phyloP scores from a whole-genome alignment of 2,113 vertebrate species.

The Furnarius figulus region DNA sequence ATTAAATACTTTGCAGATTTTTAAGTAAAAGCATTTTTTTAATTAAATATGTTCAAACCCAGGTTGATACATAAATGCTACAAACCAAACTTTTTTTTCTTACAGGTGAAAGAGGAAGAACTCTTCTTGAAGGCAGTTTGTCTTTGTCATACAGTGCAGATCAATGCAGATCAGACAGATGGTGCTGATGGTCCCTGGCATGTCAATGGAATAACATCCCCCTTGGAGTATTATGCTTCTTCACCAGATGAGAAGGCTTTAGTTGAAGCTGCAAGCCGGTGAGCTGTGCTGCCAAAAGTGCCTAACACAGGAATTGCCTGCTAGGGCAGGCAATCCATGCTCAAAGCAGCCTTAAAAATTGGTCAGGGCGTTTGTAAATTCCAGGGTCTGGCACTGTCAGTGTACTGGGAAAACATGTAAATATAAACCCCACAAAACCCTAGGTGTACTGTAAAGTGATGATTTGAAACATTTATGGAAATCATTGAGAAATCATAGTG shows the following conservation, averaged over 20 bases:
- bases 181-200: constrained; percentile 81
- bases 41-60: neutral
- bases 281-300: neutral
- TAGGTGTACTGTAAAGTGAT: neutral
- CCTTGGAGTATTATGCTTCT: constrained; percentile 94
- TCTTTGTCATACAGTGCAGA: constrained; percentile 96
- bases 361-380: neutral
- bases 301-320: neutral
- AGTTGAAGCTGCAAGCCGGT: constrained; percentile 95
- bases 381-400: neutral
- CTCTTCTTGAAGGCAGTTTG: constrained; percentile 95
- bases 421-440: neutral
- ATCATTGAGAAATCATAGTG: neutral
- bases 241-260: constrained; percentile 97
- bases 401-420: neutral
- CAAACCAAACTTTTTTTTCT: neutral
- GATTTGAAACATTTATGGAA: neutral
- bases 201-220: constrained; percentile 75
- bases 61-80: neutral
- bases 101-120: constrained; percentile 85
- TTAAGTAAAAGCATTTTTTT: neutral
- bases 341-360: neutral
- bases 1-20: neutral
- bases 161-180: constrained; percentile 87
- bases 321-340: rapidly evolving